phyloP scores from a whole-genome alignment of 2,888 invertebrate genomes.

The Drosophila nr. medialis region DNA sequence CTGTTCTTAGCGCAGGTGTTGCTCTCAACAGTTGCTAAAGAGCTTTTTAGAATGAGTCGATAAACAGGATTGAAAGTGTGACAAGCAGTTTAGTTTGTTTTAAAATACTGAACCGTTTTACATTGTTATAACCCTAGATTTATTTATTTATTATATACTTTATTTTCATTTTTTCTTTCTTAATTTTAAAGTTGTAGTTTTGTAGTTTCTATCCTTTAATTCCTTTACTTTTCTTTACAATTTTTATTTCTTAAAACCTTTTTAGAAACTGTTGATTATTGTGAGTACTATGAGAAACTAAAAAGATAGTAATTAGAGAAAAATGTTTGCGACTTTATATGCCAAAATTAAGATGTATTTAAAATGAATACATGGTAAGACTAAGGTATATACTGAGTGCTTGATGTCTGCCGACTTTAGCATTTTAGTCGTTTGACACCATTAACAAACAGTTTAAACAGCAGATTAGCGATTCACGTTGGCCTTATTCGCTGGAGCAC shows the following conservation, averaged over 20 bases:
- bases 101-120: accelerated
- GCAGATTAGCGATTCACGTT: constrained; percentile 28
- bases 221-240: background rate
- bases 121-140: background rate
- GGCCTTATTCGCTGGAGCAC: background rate
- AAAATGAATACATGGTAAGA: background rate
- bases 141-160: background rate
- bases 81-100: background rate
- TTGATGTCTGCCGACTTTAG: constrained; percentile 5
- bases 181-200: background rate
- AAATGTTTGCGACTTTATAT: background rate
- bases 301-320: background rate
- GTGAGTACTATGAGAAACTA: background rate
- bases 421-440: constrained; percentile 5
- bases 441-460: constrained; percentile 16
- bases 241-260: too few species aligned
- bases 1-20: background rate
- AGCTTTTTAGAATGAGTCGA: background rate
- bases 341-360: background rate
- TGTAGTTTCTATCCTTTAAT: background rate
- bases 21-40: background rate
- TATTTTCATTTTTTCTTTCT: background rate
- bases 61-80: background rate
- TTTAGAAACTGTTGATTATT: too few species aligned
- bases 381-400: background rate